phyloP scores from a whole-genome alignment of 2,888 invertebrate genomes.

The Sarcophaga subvicina region DNA sequence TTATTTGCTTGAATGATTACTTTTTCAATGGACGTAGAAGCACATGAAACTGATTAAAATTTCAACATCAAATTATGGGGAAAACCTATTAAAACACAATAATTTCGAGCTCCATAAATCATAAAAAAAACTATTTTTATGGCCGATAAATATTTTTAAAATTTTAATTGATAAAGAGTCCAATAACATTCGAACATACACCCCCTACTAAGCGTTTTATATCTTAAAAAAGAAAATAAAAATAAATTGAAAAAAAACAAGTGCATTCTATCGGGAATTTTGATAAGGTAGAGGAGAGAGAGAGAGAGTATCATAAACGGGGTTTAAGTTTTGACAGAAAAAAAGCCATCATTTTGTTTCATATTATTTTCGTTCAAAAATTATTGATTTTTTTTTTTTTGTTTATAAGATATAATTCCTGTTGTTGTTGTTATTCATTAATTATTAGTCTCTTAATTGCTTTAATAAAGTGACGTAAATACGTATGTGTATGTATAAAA shows the following conservation, averaged over 20 bases:
- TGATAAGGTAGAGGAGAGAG: background rate
- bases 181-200: constrained; percentile 16
- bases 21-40: too few relatives aligned
- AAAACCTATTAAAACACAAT: too few relatives aligned
- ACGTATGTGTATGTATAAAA: constrained; percentile 18
- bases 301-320: too few relatives aligned
- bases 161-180: too few relatives aligned
- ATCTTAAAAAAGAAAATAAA: background rate
- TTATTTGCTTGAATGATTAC: too few relatives aligned
- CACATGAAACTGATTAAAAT: too few relatives aligned
- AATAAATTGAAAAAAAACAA: background rate
- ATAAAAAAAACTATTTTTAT: background rate
- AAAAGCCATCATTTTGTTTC: background rate
- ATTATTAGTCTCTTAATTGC: constrained; percentile 36
- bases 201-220: constrained; percentile 22
- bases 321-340: background rate
- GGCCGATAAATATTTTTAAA: background rate
- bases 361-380: too few relatives aligned
- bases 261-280: background rate
- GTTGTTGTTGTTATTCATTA: constrained; percentile 10
- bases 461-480: constrained; percentile 51
- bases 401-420: background rate
- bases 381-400: background rate
- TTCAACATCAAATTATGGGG: too few relatives aligned
- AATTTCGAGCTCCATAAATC: too few relatives aligned